Evolutionary conservation across 2,113 vertebrate genomes (phyloP), one percentile per base, ranked within the genome.

Genomic region (Grus americana): DNA sequence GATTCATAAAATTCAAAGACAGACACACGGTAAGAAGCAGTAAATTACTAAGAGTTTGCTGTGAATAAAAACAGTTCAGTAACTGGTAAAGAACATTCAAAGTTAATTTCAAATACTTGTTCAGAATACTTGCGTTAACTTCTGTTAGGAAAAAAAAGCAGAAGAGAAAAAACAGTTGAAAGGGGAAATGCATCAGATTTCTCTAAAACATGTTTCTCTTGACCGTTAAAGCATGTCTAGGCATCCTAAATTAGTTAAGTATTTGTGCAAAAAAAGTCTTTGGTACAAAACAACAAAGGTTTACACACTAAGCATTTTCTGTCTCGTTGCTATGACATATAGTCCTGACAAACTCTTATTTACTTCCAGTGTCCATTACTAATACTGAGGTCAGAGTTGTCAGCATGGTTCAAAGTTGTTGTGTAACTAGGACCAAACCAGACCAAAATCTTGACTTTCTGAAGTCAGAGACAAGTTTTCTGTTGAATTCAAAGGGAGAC

Each of bases 11-110:
- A 79, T 46, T 65, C 36, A 75, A 40, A 87, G 19, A 42, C 22
- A 90, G 15, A 15, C 63, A 81, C 29, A 73, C 17, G 79, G 1
- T 29, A 66, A 54, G n/a, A 75, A 30, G 46, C 40, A 95, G 50
- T 54, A 89, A 84, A 72, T 66, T 27, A 50, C 22, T 66, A 90
- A 73, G 29, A 66, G 66, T 61, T 58, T 4, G 5, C 78, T 90
- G 50, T 70, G 62, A 92, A 91, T 4, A 95, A 32, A 95, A 95
- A 62, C 30, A 93, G 23, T 52, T 86, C 47, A 40, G 44, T 63
- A 86, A 78, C 8, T 16, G 6, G 22, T 42, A 79, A 85, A 63
- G 62, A 84, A 61, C 20, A 44, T n/a, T 40, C 11, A 54, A 86
- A 89, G 65, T 46, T 32, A 9, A 61, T 66, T 61, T 72, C 29